Evolutionary conservation across 2,888 invertebrate genomes (phyloP).

Genomic region (Malacosoma neustria): DNA sequence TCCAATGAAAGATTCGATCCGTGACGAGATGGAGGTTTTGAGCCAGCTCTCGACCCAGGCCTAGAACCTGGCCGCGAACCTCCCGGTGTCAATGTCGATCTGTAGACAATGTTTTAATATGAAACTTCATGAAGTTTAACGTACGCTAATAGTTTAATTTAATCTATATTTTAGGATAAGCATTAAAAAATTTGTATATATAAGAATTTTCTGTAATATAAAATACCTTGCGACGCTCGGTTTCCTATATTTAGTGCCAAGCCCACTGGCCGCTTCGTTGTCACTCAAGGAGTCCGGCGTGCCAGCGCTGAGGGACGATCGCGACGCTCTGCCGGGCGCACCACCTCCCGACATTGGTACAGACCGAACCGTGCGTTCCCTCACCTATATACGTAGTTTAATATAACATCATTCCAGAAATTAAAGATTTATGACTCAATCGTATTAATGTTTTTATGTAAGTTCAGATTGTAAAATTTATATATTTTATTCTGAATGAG

Average conservation of each 20-base stretch:
- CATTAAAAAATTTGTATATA: too few relatives aligned
- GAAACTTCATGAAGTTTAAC: too few relatives aligned
- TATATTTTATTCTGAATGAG: too few relatives aligned
- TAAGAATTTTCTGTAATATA: too few relatives aligned
- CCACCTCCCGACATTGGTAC: conserved; percentile 86
- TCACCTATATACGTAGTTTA: conserved; percentile 78
- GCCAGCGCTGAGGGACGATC: conserved; percentile 87
- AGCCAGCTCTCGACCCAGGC: conserved; percentile 89
- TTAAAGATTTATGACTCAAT: too few relatives aligned
- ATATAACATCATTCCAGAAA: too few relatives aligned
- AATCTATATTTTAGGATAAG: too few relatives aligned
- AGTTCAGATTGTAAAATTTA: too few relatives aligned
- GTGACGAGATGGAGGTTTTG: conserved; percentile 94
- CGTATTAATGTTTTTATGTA: too few relatives aligned
- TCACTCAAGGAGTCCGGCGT: conserved; percentile 93
- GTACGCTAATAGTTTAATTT: too few relatives aligned
- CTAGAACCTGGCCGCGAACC: conserved; percentile 90
- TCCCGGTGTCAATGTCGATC: conserved; percentile 84
- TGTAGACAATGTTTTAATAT: too few relatives aligned
- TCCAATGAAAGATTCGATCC: conserved; percentile 94
- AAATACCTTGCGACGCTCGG: conserved; percentile 74
- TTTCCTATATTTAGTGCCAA: conserved; percentile 80
- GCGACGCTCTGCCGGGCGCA: conserved; percentile 77
- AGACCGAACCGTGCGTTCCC: conserved; percentile 93
- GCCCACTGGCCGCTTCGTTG: conserved; percentile 86